Evolutionary conservation across 2,888 invertebrate genomes (phyloP).

Genomic region (Punctoribates punctum): DNA sequence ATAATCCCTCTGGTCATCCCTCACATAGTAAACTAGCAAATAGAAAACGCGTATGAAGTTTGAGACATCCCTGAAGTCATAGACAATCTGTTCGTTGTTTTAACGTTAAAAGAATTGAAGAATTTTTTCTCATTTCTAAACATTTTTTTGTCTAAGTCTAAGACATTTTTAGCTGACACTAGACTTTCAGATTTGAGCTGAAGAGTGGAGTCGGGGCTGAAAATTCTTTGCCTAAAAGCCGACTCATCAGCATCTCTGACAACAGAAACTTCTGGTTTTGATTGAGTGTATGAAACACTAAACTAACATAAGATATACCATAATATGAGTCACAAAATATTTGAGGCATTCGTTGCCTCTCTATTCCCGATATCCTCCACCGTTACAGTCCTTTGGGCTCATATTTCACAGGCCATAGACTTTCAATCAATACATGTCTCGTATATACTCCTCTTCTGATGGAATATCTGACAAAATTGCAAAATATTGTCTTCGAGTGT

Average conservation of each 20-base stretch:
- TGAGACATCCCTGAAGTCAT: slow-evolving; percentile 2
- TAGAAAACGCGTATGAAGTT: not conserved
- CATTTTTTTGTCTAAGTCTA: not conserved
- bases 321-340: slow-evolving; percentile 9
- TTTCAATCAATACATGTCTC: slow-evolving; percentile 27
- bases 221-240: slow-evolving; percentile 3
- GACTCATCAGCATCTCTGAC: slow-evolving; percentile 14
- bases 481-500: not conserved
- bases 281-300: slow-evolving; percentile 21
- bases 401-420: slow-evolving; percentile 25
- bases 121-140: not conserved
- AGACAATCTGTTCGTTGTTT: slow-evolving; percentile 21
- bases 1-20: too few relatives aligned
- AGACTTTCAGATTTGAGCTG: not conserved
- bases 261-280: slow-evolving; percentile 4
- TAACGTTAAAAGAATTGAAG: not conserved
- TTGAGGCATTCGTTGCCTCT: not conserved
- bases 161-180: slow-evolving; percentile 1
- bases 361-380: not conserved
- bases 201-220: not conserved
- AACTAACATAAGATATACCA: not conserved
- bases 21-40: too few relatives aligned
- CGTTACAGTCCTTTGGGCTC: slow-evolving; percentile 24
- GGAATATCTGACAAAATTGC: not conserved
- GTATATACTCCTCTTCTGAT: not conserved